Evolutionary conservation across 2,113 vertebrate species (phyloP).

Genomic region (Pteronura brasiliensis): DNA sequence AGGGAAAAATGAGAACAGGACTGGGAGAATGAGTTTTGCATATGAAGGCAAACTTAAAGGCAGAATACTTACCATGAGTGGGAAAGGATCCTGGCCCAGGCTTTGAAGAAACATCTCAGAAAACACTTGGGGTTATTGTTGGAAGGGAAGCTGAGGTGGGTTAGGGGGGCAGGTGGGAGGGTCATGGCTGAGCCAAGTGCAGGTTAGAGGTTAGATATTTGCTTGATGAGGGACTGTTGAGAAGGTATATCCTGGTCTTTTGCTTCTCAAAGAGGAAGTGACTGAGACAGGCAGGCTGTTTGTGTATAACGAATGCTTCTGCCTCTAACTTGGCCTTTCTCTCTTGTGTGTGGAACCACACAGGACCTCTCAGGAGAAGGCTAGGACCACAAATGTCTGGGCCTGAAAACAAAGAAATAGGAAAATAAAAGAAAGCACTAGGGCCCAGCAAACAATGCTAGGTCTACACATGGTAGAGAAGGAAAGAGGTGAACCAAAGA

Average conservation of each 20-base stretch:
- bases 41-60: background rate
- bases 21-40: background rate
- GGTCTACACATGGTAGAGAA: background rate
- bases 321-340: background rate
- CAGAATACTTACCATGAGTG: background rate
- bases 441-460: background rate
- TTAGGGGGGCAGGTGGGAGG: background rate
- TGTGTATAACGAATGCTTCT: background rate
- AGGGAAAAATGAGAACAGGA: background rate
- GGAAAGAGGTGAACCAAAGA: background rate
- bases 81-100: background rate
- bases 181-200: background rate
- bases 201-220: background rate
- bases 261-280: background rate
- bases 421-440: background rate
- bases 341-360: background rate
- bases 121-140: background rate
- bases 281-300: background rate
- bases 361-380: background rate
- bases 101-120: background rate
- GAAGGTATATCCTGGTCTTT: background rate
- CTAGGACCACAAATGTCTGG: background rate
- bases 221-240: background rate
- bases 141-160: background rate
- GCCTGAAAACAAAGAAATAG: background rate